Conservation (phyloP, 2,797 vertebrate genomes). For the Anguilla pacifica region DNA sequence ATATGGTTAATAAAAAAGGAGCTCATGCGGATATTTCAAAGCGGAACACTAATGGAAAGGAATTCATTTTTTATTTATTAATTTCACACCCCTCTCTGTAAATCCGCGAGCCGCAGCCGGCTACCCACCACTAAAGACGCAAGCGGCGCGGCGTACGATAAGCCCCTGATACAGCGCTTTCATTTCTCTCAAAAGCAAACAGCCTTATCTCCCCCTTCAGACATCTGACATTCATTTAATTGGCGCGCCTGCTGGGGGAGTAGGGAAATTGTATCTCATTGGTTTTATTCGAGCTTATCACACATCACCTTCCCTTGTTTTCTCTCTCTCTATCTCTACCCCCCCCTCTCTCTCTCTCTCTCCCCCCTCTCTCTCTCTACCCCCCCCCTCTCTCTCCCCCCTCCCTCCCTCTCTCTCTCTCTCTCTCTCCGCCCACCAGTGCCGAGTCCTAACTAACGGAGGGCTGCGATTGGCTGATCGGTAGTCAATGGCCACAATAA, state of each 20-base stretch:
- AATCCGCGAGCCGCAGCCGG: background rate
- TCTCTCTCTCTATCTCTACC: background rate
- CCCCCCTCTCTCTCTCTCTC: background rate
- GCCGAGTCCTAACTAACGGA: background rate
- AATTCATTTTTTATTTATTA: background rate
- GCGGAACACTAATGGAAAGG: background rate
- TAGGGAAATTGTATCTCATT: slow-evolving; percentile 38
- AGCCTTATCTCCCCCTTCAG: slow-evolving; percentile 40
- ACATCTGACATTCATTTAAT: slow-evolving; percentile 41
- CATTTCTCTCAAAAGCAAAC: slow-evolving; percentile 4
- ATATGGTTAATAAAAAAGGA: background rate
- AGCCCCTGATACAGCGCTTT: background rate
- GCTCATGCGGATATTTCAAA: slow-evolving; percentile 37
- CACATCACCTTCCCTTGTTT: slow-evolving; percentile 8
- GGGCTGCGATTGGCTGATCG: background rate
- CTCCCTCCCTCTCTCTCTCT: too few relatives aligned
- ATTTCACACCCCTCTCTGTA: background rate
- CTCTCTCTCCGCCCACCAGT: background rate
- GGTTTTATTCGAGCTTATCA: slow-evolving; percentile 28
- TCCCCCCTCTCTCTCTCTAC: background rate
- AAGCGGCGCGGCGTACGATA: background rate
- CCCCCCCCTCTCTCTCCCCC: too few relatives aligned
- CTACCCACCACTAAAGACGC: background rate
- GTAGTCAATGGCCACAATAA: background rate
- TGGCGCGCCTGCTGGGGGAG: slow-evolving; percentile 29